Evolutionary conservation across 1,140 invertebrate species (phyloP).

Genomic region (Matsumurasca onukii): DNA sequence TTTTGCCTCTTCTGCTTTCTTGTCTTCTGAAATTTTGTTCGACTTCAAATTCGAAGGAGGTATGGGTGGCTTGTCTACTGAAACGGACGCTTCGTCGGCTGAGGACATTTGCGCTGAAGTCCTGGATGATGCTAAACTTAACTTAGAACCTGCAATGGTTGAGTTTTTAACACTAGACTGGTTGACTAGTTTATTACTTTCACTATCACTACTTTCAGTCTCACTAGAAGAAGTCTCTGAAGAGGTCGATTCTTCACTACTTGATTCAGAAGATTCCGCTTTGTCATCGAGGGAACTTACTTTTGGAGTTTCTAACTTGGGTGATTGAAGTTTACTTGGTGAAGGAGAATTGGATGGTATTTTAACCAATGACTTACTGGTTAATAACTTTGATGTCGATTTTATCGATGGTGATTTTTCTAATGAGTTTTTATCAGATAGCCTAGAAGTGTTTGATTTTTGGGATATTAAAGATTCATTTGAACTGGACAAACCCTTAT

Average conservation of each 20-base stretch:
- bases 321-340: constrained; percentile 42
- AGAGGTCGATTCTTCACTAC: constrained; percentile 44
- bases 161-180: constrained; percentile 29
- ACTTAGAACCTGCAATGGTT: constrained; percentile 42
- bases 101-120: constrained; percentile 55
- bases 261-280: constrained; percentile 44
- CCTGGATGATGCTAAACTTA: constrained; percentile 49
- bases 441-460: neutral
- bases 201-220: constrained; percentile 30
- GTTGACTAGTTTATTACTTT: constrained; percentile 37
- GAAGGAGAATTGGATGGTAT: constrained; percentile 36
- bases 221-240: constrained; percentile 32
- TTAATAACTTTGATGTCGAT: neutral
- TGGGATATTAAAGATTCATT: constrained; percentile 34
- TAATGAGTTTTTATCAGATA: neutral
- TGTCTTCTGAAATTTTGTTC: constrained; percentile 4
- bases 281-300: constrained; percentile 16
- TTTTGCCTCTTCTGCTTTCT: constrained; percentile 60
- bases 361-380: constrained; percentile 33
- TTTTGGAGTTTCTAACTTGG: constrained; percentile 38
- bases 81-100: constrained; percentile 56
- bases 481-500: constrained; percentile 58
- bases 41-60: constrained; percentile 51
- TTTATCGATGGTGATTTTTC: neutral
- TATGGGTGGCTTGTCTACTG: constrained; percentile 55